Evolutionary conservation across 1,140 invertebrate genomes (phyloP).

Genomic region (Pararge aegeria): DNA sequence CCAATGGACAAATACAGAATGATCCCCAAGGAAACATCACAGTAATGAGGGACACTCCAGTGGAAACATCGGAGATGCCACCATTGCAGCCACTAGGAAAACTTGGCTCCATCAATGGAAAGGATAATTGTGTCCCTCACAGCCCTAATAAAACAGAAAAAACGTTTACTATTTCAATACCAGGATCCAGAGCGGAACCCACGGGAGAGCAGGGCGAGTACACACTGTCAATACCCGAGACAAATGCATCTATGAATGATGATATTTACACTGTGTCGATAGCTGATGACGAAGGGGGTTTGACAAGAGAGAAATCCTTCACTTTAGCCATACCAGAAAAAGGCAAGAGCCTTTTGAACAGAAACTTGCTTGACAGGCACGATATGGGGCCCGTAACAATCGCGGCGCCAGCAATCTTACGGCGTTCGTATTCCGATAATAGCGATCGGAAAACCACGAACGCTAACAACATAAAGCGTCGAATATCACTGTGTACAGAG

Average conservation of each 20-base stretch:
- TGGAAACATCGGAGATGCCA: constrained; percentile 63
- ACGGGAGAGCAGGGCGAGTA: constrained; percentile 76
- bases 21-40: constrained; percentile 77
- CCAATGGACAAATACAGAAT: constrained; percentile 77
- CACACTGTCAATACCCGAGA: constrained; percentile 75
- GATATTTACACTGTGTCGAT: constrained; percentile 77
- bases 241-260: constrained; percentile 74
- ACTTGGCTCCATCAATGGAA: constrained; percentile 55
- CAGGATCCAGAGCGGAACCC: constrained; percentile 72
- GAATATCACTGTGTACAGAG: constrained; percentile 71
- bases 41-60: constrained; percentile 68
- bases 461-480: constrained; percentile 59
- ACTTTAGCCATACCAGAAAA: constrained; percentile 76
- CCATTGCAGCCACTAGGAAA: constrained; percentile 66
- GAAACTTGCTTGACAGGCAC: constrained; percentile 59
- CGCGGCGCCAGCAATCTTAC: constrained; percentile 69
- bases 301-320: constrained; percentile 64
- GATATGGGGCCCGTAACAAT: constrained; percentile 47
- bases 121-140: constrained; percentile 52
- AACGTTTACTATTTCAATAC: constrained; percentile 62
- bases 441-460: constrained; percentile 66
- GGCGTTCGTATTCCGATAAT: constrained; percentile 75
- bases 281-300: constrained; percentile 64
- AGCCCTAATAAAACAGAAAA: constrained; percentile 58
- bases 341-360: constrained; percentile 71